Conservation (phyloP, 2,113 vertebrate species). For the Chloropsis hardwickii region DNA sequence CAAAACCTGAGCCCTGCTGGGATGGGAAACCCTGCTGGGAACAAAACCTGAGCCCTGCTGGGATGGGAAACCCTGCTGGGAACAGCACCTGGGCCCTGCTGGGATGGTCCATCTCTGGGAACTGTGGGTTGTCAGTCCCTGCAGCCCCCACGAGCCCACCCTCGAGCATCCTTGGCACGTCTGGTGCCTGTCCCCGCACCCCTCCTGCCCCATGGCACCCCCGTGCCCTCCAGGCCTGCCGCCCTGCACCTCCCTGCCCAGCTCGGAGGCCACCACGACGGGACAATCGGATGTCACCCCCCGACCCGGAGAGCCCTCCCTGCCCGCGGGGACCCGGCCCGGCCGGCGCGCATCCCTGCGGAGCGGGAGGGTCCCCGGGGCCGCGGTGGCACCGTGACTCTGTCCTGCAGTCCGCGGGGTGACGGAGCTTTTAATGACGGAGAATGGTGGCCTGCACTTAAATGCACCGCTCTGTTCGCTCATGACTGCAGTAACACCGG, state of each 20-base stretch:
- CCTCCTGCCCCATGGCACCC: accelerated
- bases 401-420: neutral
- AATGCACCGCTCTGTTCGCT: neutral
- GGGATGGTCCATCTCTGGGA: neutral
- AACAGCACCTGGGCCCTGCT: neutral
- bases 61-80: neutral
- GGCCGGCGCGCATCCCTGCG: neutral
- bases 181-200: accelerated
- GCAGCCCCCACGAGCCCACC: neutral
- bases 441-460: neutral
- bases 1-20: neutral
- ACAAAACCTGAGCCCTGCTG: too few species aligned
- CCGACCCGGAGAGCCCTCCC: accelerated
- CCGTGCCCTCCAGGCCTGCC: accelerated
- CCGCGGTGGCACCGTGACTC: neutral
- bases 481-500: neutral
- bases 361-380: neutral
- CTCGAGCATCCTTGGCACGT: neutral
- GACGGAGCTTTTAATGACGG: slow-evolving; percentile 17
- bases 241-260: neutral
- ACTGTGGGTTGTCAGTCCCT: accelerated
- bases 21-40: neutral
- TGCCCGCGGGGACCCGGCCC: neutral
- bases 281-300: accelerated
- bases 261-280: neutral